Base-by-base conservation (phyloP, 2,888 invertebrate species). In the Pegoplata infirma region DNA sequence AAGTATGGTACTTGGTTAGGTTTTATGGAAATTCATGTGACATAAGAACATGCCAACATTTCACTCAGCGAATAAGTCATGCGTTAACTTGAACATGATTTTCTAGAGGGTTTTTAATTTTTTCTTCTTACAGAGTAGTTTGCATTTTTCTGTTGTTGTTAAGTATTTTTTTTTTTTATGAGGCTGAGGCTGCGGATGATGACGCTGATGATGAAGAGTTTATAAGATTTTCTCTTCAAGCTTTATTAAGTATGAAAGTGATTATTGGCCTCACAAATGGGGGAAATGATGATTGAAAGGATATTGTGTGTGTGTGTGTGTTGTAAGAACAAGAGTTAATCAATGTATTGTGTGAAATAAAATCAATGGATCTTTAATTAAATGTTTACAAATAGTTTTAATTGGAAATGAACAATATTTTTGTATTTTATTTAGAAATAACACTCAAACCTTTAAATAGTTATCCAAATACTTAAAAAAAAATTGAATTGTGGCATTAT, bases 11-110 rank as follows among this genome's bases (percentile, higher is more conserved):
- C n/a, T 55, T 66, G 3, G 21, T 44, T 74, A n/a, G 56, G 59
- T 12, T 53, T 17, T 47, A 61, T 61, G 47, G 61, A 63, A 76
- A 63, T 75, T 76, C 63, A 75, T 79, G 79, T 75, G 75, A 79
- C 79, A 79, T 56, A 40, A 75, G 64, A 73, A 80, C 80, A 76
- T 76, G 79, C 79, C 79, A 79, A 74, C 82, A 82, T 84, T 85
- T 86, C 86, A 85, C 83, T 86, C 86, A 86, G 84, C 58, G 73
- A 72, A 81, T 80, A 84, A 86, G 82, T 85, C 84, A 86, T 80
- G 86, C 86, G 82, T 85, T 80, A 80, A 82, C 68, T 76, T 76
- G 79, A 82, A 83, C 86, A 86, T 85, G 86, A 68, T 73, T 80
- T 68, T 59, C 56, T 47, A 56, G 36, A 73, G 66, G 66, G 46